Base-by-base conservation (phyloP, 2,797 vertebrate genomes). In the Hypotaenidia okinawae region DNA sequence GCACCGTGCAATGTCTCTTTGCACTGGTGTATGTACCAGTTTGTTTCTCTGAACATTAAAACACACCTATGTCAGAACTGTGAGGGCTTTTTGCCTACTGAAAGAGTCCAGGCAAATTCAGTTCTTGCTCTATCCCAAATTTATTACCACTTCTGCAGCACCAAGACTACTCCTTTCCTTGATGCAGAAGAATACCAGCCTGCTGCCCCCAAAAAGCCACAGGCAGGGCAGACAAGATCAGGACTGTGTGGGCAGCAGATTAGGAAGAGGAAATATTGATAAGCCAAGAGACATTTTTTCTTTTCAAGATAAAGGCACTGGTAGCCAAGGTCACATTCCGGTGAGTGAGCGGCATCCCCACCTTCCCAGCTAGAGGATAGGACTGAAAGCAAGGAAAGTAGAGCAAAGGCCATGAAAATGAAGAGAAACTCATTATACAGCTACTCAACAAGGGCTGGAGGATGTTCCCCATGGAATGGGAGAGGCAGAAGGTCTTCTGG, bases 1-100 rank as follows among this genome's bases (percentile, higher is more conserved):
- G 32, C 70, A 57, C 12, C 0, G 1, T 1, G 16, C 66, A 16
- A 0, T 2, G 9, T 4, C 15, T 41, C 22, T 51, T 69, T 73
- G 22, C 52, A 1, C 3, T 6, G n/a, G 3, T 11, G 1, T 10
- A 3, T 0, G 32, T 2, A 43, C 14, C 18, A 7, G 8, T 4
- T 30, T 16, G 7, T 14, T 49, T 5, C 33, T 35, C 45, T 14
- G 43, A 54, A 24, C 11, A 41, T 8, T 25, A 8, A 16, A 28
- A 15, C 18, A 54, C 10, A 17, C 10, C 18, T 15, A 9, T 16
- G 23, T 2, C 6, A 37, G 19, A 4, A 47, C n/a, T 76, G 21
- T 62, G n/a, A 39, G 74, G 61, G 49, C 30, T 64, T 2, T 77
- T 62, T 74, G 45, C 33, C 54, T 11, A 1, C 15, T 55, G 16